phyloP scores from a whole-genome alignment of 2,888 invertebrate genomes.

The Gibbula magus region DNA sequence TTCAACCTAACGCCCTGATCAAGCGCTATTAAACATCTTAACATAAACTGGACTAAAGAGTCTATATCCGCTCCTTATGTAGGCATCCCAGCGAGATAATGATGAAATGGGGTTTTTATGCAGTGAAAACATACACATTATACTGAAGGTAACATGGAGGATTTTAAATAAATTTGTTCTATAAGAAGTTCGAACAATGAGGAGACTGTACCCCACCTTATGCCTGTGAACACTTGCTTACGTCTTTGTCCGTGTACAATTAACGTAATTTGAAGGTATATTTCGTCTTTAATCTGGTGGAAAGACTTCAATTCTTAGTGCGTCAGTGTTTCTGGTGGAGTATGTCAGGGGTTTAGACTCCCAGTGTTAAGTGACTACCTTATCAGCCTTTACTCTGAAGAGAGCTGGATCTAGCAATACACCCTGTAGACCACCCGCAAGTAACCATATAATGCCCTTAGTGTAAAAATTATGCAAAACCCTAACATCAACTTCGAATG shows the following conservation, averaged over 20 bases:
- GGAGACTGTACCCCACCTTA: background rate
- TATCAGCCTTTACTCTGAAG: background rate
- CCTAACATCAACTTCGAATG: too few relatives aligned
- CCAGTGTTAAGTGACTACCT: background rate
- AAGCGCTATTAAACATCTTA: too few relatives aligned
- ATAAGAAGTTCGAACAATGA: background rate
- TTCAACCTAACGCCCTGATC: too few relatives aligned
- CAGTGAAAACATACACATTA: conserved; percentile 3
- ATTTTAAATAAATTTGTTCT: background rate
- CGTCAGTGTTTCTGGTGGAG: background rate
- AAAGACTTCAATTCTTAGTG: background rate
- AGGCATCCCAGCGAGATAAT: background rate
- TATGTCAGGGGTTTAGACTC: background rate
- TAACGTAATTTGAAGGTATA: conserved; percentile 6
- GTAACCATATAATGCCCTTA: too few relatives aligned
- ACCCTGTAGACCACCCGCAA: too few relatives aligned
- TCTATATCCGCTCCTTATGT: background rate
- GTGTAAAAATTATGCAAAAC: too few relatives aligned
- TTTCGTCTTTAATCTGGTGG: background rate
- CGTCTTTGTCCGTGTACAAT: background rate
- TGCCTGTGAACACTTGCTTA: background rate
- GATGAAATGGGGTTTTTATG: background rate
- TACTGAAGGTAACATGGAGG: background rate
- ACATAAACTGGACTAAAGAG: too few relatives aligned
- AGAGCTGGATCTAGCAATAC: too few relatives aligned